Evolutionary conservation across 2,888 invertebrate species (phyloP), one percentile per base, ranked within the genome.

Genomic region (Nemotelus nigrinus): DNA sequence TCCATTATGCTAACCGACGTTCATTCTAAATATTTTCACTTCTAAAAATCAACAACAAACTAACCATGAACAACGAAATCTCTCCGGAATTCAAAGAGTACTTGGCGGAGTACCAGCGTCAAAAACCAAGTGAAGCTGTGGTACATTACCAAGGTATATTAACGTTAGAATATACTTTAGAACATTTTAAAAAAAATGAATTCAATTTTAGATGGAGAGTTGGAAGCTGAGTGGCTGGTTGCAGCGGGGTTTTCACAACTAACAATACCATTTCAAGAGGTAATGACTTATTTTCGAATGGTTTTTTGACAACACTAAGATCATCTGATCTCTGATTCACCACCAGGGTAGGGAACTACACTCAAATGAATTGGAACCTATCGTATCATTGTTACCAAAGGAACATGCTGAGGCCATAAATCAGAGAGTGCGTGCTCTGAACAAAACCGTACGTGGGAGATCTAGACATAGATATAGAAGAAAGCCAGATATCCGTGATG

Each of bases 401-500:
- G 92, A 89, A 67, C 92, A 94, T 87, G 93, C 93, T 0, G 91
- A 92, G 83, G 93, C 93, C 47, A 92, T 94, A 53, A 90, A 91
- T 82, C 90, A 92, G 79, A 88, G 94, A 57, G 92, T 94, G 25
- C 90, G 90, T 79, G 92, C 93, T 0, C 88, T 94, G 39, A 94
- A 93, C 87, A 91, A 91, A 81, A 94, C 94, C 1, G 89, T 93
- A 53, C 89, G 92, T 58, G 91, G 90, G 82, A 89, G 91, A 79
- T 90, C 90, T 83, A 89, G 91, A 82, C 88, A 87, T 78, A 84
- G 88, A 2, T 88, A 89, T 80, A 88, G 92, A n/a, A 90, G 91
- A 79, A 93, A 93, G 83, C 93, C 93, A 10, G 95, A 96, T 85
- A 94, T 95, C 79, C 88, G 95, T 82, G 94, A 95, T 87, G 93